Conservation (phyloP, 53 echinoderm and acorn worm genomes). For the Antedon mediterranea region DNA sequence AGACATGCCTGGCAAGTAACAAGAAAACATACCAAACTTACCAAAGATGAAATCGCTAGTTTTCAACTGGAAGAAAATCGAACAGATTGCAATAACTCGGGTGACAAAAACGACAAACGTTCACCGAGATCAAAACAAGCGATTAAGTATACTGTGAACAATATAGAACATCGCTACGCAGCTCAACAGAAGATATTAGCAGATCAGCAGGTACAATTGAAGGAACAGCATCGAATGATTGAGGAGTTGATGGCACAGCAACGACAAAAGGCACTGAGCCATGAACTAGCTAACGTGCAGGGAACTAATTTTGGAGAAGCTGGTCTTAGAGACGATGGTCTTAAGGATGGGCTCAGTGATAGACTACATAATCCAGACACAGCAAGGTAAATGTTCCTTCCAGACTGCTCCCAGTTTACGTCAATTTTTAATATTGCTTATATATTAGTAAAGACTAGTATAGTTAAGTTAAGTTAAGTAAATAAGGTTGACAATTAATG, state of each 20-base stretch:
- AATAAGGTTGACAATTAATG: too few species aligned
- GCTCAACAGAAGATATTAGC: conserved; percentile 68
- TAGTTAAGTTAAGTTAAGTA: too few species aligned
- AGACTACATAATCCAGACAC: too few species aligned
- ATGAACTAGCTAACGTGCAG: conserved; percentile 35
- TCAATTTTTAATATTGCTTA: too few species aligned
- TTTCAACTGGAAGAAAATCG: not conserved
- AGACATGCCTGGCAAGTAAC: conserved; percentile 92
- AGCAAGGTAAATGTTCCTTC: not conserved
- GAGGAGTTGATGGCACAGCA: conserved; percentile 63
- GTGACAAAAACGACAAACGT: not conserved
- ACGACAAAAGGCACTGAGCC: conserved; percentile 43
- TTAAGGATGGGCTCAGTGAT: not conserved
- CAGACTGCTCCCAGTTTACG: too few species aligned
- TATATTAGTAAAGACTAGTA: too few species aligned
- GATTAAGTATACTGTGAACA: conserved; percentile 33
- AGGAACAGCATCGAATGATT: conserved; percentile 74
- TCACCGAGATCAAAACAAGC: conserved; percentile 7
- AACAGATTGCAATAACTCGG: not conserved
- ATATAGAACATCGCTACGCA: conserved; percentile 76
- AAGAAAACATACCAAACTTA: conserved; percentile 71
- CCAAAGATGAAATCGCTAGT: conserved; percentile 56
- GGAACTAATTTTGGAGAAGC: conserved; percentile 4
- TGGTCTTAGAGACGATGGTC: not conserved
- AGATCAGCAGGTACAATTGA: conserved; percentile 77